Percentiles rank a stretch among this genome's conserved stretches.
These are phyloP conservation scores for Eristalis arbustorum DNA, from an alignment of 2,888 invertebrate genomes.

Conservation along the genomic window DNA sequence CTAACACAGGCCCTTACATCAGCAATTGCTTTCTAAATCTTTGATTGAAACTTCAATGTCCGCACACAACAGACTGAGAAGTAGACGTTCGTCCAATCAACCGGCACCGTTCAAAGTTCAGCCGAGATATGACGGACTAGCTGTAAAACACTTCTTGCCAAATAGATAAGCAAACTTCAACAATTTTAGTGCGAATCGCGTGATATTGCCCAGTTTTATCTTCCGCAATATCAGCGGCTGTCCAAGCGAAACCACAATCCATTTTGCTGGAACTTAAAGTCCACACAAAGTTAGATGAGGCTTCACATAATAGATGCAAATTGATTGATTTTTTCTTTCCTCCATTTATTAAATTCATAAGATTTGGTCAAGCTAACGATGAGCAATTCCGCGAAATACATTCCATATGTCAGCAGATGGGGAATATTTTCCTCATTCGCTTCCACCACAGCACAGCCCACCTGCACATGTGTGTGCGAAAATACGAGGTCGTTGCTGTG, in stretches of 20 bases:
- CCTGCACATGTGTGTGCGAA: background rate
- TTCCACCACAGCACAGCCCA: background rate
- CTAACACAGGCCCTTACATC: background rate
- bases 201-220: background rate
- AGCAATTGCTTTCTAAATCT: background rate
- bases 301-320: background rate
- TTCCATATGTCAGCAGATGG: background rate
- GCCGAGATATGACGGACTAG: background rate
- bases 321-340: conserved; percentile 3
- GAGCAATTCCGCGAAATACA: background rate
- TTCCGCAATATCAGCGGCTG: background rate
- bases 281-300: background rate
- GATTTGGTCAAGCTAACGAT: background rate
- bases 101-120: conserved; percentile 19
- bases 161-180: conserved; percentile 3
- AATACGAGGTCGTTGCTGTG: background rate
- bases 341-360: background rate
- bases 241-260: background rate
- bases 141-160: background rate
- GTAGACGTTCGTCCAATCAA: conserved; percentile 7
- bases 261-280: background rate
- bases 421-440: background rate
- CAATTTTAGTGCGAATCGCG: background rate
- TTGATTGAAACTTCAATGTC: conserved; percentile 6
- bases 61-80: background rate